These are phyloP conservation scores for Cheirogaleus medius DNA, from an alignment of 2,113 vertebrate species.

Conservation along the genomic window DNA sequence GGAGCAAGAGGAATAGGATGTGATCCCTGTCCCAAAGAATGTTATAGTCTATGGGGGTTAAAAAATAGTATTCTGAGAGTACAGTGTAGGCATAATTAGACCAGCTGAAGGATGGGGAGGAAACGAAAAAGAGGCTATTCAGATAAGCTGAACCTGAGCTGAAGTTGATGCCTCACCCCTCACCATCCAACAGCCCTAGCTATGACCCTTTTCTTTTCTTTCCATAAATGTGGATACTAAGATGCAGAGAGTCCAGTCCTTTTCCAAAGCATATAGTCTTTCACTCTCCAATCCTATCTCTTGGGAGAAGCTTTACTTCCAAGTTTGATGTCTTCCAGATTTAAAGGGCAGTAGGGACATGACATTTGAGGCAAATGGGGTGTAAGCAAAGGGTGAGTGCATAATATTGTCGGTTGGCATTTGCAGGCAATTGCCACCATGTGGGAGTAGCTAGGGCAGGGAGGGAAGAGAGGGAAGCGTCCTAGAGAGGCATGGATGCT, in stretches of 20 bases:
- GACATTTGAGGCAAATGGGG: not conserved
- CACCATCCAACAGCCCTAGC: not conserved
- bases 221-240: not conserved
- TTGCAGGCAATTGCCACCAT: not conserved
- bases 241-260: not conserved
- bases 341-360: not conserved
- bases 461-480: not conserved
- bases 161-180: not conserved
- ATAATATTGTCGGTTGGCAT: not conserved
- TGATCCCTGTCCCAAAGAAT: not conserved
- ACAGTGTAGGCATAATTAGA: not conserved
- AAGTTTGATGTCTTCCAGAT: not conserved
- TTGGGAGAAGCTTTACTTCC: not conserved
- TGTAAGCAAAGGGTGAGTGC: not conserved
- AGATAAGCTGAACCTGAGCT: not conserved
- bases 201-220: not conserved
- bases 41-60: not conserved
- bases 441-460: not conserved
- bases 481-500: too few relatives aligned
- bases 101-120: not conserved
- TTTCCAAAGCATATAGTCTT: not conserved
- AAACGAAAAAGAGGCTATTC: not conserved
- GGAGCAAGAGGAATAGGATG: not conserved
- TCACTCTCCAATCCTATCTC: not conserved
- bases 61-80: not conserved